Evolutionary conservation across 2,888 invertebrate species (phyloP), one percentile per base, ranked within the genome.

Genomic region (Phania funesta): DNA sequence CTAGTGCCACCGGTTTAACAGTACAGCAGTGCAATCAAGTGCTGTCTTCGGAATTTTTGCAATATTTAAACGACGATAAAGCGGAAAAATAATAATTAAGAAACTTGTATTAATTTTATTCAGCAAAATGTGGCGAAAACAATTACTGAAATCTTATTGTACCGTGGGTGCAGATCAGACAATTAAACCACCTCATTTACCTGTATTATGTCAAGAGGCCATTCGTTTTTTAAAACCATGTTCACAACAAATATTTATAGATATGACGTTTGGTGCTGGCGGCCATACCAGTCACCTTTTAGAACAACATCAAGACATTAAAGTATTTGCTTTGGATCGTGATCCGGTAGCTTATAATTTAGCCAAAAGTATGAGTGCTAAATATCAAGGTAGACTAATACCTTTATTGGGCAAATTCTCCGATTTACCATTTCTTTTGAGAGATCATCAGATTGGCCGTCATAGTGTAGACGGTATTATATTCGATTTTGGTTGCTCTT

Each of bases 231-330:
- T 97, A 60, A 92, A 94, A 84, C 94, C 95, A 0, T 44, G 67
- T 2, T 90, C 93, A 48, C 91, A 93, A 78, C 93, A 95, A 90
- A 91, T 93, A 6, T 94, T 96, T 85, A 92, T 99, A 83, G 99
- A 99, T 88, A 97, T 98, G 97, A 99, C 99, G 13, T 99, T 98
- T 92, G 98, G 99, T 29, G 96, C 96, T 22, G 99, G 99, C 7
- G 98, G 98, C 0, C 99, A 99, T 88, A 94, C 96, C 9, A 93
- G 92, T 85, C 92, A 93, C 87, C 93, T 99, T 85, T 92, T 99
- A 56, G 92, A 95, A 87, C 88, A 92, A 29, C 92, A 93, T 11
- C 92, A 94, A 41, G 90, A 92, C 85, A 92, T 95, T 18, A 95
- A 92, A 88, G 92, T 98, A 1, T 93, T 95, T 87, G 96, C 96